Conservation (phyloP, 2,113 vertebrate species). For the Myotis brandtii region DNA sequence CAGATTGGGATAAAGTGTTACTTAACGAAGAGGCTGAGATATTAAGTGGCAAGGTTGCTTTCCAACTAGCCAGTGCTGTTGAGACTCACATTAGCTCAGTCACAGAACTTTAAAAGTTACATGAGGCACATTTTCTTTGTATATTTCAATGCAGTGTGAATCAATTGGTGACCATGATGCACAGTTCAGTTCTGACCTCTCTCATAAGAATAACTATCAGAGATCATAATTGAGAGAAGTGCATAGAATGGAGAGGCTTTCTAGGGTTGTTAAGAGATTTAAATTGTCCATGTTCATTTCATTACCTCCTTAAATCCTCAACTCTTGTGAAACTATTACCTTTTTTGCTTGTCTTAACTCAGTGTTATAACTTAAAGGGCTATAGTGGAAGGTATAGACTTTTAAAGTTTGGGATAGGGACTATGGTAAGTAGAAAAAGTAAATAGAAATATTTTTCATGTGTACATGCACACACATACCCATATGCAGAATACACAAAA, state of each 20-base stretch:
- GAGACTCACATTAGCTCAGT: background rate
- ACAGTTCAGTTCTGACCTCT: background rate
- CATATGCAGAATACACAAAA: background rate
- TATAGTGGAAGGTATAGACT: background rate
- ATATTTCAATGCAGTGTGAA: background rate
- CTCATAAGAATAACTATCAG: background rate
- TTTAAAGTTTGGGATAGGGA: background rate
- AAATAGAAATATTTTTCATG: background rate
- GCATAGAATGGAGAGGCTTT: background rate
- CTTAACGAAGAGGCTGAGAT: background rate
- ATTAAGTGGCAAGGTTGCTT: background rate
- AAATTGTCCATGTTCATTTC: conserved; percentile 20
- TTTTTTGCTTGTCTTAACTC: conserved; percentile 4
- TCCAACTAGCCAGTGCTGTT: background rate
- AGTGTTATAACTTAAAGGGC: background rate
- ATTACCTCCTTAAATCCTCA: conserved; percentile 28
- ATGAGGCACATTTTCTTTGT: background rate
- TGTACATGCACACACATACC: background rate
- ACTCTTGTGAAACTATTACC: background rate
- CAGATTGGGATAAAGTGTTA: background rate
- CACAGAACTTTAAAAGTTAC: background rate
- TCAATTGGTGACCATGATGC: background rate
- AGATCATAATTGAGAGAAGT: background rate
- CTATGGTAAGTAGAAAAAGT: background rate
- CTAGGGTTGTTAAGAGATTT: background rate